Evolutionary conservation across 2,888 invertebrate species (phyloP).

Genomic region (Galeruca laticollis): DNA sequence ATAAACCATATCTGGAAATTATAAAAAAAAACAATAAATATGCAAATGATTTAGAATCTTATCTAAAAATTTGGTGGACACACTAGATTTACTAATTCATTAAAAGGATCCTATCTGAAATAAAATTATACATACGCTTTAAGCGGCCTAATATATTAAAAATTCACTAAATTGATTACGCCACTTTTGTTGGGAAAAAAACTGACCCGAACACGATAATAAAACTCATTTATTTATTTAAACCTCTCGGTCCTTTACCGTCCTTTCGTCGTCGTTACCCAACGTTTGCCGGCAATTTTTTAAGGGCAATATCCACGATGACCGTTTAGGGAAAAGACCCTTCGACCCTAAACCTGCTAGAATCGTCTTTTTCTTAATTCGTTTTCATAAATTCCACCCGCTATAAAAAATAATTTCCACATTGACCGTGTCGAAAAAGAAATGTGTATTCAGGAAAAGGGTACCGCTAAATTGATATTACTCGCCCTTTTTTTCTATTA

Average conservation of each 20-base stretch:
- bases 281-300: slow-evolving; percentile 55
- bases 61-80: no score
- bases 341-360: slow-evolving; percentile 48
- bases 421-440: background rate
- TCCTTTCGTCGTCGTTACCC: slow-evolving; percentile 49
- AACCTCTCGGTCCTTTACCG: slow-evolving; percentile 35
- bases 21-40: no score
- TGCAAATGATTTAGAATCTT: no score
- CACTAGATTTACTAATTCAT: no score
- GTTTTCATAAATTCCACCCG: slow-evolving; percentile 50
- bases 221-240: slow-evolving; percentile 43
- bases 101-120: no score
- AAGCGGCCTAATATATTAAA: no score
- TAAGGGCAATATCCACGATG: slow-evolving; percentile 56
- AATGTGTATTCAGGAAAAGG: slow-evolving; percentile 23
- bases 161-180: background rate
- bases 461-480: background rate
- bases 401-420: slow-evolving; percentile 43
- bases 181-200: background rate
- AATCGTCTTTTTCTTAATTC: slow-evolving; percentile 52
- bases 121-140: no score
- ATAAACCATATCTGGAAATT: no score
- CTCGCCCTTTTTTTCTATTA: background rate
- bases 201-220: background rate
- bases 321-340: slow-evolving; percentile 53